Conservation (phyloP, 2,113 vertebrate species). For the Calypte anna region DNA sequence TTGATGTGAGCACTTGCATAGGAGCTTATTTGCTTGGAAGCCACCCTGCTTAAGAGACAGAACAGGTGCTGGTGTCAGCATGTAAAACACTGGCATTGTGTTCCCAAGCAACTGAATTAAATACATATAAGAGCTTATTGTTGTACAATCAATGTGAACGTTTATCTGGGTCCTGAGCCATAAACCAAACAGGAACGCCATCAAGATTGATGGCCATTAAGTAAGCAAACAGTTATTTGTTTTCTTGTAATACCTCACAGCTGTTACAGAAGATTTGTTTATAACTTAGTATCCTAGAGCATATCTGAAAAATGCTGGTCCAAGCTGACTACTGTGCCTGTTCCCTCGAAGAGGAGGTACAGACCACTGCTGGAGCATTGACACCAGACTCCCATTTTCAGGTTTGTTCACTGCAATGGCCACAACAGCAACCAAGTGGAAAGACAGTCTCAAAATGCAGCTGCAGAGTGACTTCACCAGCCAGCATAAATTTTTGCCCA, state of each 20-base stretch:
- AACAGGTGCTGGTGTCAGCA: slow-evolving; percentile 42
- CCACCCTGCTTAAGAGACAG: slow-evolving; percentile 12
- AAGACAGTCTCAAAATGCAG: neutral
- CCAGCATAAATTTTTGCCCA: neutral
- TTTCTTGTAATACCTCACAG: slow-evolving; percentile 34
- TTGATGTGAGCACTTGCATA: neutral
- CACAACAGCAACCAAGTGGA: neutral
- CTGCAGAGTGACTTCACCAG: neutral
- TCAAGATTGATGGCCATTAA: slow-evolving; percentile 22
- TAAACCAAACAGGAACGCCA: neutral
- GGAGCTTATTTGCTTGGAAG: slow-evolving; percentile 1
- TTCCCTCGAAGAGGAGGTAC: neutral
- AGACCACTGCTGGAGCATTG: neutral
- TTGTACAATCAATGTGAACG: neutral
- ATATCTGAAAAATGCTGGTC: neutral
- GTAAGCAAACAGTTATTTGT: slow-evolving; percentile 45
- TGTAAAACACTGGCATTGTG: slow-evolving; percentile 34
- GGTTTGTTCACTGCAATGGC: neutral
- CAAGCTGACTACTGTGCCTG: fast-evolving
- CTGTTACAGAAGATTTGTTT: slow-evolving; percentile 21
- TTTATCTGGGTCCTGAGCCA: slow-evolving; percentile 21
- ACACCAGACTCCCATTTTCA: neutral
- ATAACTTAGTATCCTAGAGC: neutral
- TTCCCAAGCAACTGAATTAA: slow-evolving; percentile 62
- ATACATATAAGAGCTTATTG: slow-evolving; percentile 6